phyloP scores from a whole-genome alignment of 2,113 vertebrate species.

The Steatornis caripensis region DNA sequence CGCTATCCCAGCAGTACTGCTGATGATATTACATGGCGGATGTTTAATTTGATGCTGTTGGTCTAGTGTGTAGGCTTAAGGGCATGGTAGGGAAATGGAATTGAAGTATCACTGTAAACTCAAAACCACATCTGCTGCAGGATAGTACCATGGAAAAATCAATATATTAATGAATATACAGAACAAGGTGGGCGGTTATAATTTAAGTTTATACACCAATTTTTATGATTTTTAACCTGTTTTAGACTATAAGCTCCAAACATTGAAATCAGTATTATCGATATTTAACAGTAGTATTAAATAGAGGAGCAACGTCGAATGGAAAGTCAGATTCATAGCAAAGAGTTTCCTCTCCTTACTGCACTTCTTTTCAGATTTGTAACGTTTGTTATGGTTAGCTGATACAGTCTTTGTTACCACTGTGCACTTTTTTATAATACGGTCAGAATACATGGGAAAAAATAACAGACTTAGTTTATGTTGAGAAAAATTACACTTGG shows the following conservation, averaged over 20 bases:
- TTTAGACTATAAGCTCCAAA: neutral
- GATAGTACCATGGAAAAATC: neutral
- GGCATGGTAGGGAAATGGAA: neutral
- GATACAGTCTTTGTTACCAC: accelerated
- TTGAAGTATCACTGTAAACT: conserved; percentile 2
- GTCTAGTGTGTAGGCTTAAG: neutral
- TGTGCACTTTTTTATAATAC: neutral
- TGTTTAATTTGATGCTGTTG: neutral
- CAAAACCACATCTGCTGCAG: neutral
- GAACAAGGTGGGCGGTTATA: neutral
- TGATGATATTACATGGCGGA: no score
- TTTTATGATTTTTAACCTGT: conserved; percentile 3
- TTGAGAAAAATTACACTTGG: neutral
- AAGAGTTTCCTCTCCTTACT: neutral
- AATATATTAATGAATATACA: neutral
- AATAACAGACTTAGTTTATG: neutral
- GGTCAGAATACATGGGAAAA: neutral
- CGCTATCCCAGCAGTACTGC: neutral
- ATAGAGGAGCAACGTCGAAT: neutral
- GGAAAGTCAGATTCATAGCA: neutral
- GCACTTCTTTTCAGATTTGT: neutral
- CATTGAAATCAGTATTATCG: neutral
- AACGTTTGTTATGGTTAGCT: neutral
- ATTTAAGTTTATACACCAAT: neutral
- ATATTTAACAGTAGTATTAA: neutral